phyloP scores from a whole-genome alignment of 2,888 invertebrate genomes.

The Noctua janthina region DNA sequence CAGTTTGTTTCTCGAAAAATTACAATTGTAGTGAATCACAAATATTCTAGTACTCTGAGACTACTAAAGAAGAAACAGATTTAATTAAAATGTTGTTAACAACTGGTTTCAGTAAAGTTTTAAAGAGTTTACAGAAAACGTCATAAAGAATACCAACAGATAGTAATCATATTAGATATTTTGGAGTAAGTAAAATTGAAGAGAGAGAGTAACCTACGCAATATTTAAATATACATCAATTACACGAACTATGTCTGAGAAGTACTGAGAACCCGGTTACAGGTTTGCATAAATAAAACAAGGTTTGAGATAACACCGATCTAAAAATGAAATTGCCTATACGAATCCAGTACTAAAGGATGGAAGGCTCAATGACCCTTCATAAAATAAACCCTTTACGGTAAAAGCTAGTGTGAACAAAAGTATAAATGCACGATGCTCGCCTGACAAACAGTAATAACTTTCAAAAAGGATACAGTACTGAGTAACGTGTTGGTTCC shows the following conservation, averaged over 20 bases:
- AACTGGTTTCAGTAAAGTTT: neutral
- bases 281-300: conserved; percentile 3
- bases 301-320: neutral
- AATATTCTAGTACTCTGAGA: conserved; percentile 6
- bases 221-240: neutral
- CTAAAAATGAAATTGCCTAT: neutral
- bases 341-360: neutral
- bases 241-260: neutral
- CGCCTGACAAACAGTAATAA: conserved; percentile 57
- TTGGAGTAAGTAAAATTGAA: neutral
- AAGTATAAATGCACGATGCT: conserved; percentile 13
- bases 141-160: neutral
- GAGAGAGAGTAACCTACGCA: neutral
- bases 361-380: neutral
- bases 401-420: conserved; percentile 21
- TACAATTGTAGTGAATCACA: conserved; percentile 16
- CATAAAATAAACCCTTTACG: conserved; percentile 16
- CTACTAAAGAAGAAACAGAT: neutral
- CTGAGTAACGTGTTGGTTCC: conserved; percentile 47
- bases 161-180: neutral
- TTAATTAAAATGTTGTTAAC: conserved; percentile 28
- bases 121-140: neutral
- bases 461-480: conserved; percentile 32
- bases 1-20: conserved; percentile 24
- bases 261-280: neutral